These are phyloP conservation scores for Brachionus rubens DNA, from an alignment of 1,140 invertebrate species.

Conservation along the genomic window DNA sequence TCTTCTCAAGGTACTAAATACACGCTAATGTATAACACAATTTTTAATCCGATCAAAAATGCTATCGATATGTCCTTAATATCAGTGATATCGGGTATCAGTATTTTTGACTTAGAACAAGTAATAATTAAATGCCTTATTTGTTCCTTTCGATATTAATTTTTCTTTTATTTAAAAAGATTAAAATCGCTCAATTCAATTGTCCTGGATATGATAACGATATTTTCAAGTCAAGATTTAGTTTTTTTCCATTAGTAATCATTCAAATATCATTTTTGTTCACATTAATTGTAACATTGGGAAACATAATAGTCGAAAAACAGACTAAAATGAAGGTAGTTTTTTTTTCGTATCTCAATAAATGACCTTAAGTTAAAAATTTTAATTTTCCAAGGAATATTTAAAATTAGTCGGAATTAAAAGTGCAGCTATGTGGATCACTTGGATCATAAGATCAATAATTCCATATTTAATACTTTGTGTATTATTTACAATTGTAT, in stretches of 20 bases:
- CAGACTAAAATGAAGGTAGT: conserved; percentile 45
- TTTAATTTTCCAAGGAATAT: conserved; percentile 41
- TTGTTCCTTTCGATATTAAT: too few relatives aligned
- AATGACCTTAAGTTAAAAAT: too few relatives aligned
- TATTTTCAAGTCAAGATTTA: conserved; percentile 42
- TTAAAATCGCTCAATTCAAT: conserved; percentile 22
- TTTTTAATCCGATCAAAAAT: conserved; percentile 44
- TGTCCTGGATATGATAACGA: conserved; percentile 39
- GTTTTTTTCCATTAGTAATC: conserved; percentile 8
- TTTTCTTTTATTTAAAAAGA: not conserved
- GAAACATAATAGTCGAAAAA: conserved; percentile 33
- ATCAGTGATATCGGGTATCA: not conserved
- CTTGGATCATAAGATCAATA: conserved; percentile 26
- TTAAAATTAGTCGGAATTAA: conserved; percentile 29
- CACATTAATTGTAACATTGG: conserved; percentile 12
- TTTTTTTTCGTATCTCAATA: too few relatives aligned
- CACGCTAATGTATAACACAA: conserved; percentile 14
- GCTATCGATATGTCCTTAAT: conserved; percentile 19
- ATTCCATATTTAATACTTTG: conserved; percentile 16
- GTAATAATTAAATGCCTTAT: too few relatives aligned
- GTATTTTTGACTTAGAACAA: not conserved
- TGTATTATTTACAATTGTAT: not conserved
- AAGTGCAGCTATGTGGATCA: not conserved
- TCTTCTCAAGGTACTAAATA: conserved; percentile 28
- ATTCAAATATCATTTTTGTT: conserved; percentile 32